These are phyloP conservation scores for Dendrolimus kikuchii DNA, from an alignment of 1,140 invertebrate species.

Conservation along the genomic window DNA sequence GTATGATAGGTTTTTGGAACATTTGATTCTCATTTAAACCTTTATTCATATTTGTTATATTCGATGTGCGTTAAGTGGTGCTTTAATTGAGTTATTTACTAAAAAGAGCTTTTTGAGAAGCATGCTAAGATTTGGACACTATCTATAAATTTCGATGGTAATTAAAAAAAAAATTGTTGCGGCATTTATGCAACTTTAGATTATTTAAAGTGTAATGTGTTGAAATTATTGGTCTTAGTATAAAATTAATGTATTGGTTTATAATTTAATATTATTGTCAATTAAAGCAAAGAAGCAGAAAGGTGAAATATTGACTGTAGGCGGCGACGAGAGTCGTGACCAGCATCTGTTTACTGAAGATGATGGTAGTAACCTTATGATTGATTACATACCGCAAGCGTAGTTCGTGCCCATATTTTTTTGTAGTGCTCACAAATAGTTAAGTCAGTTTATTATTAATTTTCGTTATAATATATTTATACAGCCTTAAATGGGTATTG, in stretches of 20 bases:
- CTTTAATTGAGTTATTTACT: neutral
- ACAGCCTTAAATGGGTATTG: too few species aligned
- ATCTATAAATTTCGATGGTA: neutral
- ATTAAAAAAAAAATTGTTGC: neutral
- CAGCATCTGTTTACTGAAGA: conserved; percentile 45
- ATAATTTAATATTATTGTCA: conserved; percentile 42
- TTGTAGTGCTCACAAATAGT: conserved; percentile 10
- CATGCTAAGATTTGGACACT: neutral
- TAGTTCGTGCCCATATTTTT: conserved; percentile 7
- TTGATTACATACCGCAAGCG: conserved; percentile 12
- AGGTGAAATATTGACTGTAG: conserved; percentile 52
- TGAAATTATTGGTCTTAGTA: conserved; percentile 5
- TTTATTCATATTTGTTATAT: conserved; percentile 3
- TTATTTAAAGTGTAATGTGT: neutral
- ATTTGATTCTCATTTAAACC: too few species aligned
- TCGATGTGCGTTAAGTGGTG: conserved; percentile 1
- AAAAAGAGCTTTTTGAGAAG: too few species aligned
- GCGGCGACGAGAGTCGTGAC: conserved; percentile 39
- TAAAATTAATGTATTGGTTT: conserved; percentile 11
- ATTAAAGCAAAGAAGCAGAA: conserved; percentile 66
- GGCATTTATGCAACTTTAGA: too few species aligned
- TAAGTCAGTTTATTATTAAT: too few species aligned
- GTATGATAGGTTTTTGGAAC: too few species aligned
- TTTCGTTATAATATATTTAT: too few species aligned
- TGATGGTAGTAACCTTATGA: conserved; percentile 45